Percentiles rank a stretch among this genome's conserved stretches.
Conservation (phyloP, 1,140 invertebrate genomes). For the Diorhabda carinulata region DNA sequence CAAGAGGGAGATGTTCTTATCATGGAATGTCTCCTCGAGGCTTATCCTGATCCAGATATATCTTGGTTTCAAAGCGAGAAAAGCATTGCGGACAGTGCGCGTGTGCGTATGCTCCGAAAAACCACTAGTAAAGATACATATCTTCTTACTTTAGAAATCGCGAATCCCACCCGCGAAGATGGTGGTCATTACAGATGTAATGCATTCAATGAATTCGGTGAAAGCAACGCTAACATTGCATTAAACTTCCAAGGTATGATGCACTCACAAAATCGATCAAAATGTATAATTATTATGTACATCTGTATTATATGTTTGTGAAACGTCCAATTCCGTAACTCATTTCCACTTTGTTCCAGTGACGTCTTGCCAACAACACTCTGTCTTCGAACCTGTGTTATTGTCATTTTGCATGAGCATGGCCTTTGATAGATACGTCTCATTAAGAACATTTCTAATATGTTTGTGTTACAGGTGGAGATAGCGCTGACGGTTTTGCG, state of each 20-base stretch:
- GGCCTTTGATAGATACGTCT: constrained; percentile 39
- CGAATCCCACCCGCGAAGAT: constrained; percentile 89
- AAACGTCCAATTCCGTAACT: constrained; percentile 40
- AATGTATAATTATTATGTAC: constrained; percentile 21
- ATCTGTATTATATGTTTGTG: constrained; percentile 39
- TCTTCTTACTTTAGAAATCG: constrained; percentile 85
- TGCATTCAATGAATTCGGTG: constrained; percentile 95
- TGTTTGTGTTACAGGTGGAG: constrained; percentile 66
- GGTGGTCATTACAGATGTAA: constrained; percentile 98
- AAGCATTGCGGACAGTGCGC: constrained; percentile 71
- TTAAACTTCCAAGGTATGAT: constrained; percentile 96
- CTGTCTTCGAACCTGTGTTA: constrained; percentile 33
- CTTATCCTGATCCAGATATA: constrained; percentile 91
- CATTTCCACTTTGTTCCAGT: constrained; percentile 38
- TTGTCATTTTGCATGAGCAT: constrained; percentile 47
- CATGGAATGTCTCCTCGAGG: constrained; percentile 94
- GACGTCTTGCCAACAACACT: constrained; percentile 21
- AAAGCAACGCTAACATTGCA: constrained; percentile 99
- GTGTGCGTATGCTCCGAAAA: constrained; percentile 84
- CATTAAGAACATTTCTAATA: constrained; percentile 32
- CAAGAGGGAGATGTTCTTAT: constrained; percentile 91
- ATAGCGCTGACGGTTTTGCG: constrained; percentile 83
- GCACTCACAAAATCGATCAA: constrained; percentile 20
- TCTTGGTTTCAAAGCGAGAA: constrained; percentile 90
- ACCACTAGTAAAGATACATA: constrained; percentile 84